Evolutionary conservation across 2,797 vertebrate genomes (phyloP).

Genomic region (Poecilia wingei): DNA sequence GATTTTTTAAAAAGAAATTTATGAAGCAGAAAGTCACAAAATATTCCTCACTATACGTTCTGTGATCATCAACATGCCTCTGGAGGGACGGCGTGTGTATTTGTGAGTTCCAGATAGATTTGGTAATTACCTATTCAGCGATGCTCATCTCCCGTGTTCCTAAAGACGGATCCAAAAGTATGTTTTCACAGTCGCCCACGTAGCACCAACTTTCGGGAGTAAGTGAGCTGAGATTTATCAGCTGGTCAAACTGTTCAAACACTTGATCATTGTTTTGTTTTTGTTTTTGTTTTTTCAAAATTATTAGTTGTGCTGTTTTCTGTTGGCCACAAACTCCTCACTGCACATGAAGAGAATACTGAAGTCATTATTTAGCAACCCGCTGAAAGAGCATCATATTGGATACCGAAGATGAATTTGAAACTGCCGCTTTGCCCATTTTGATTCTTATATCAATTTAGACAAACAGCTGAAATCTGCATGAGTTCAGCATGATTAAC

Average conservation of each 20-base stretch:
- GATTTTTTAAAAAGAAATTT: slow-evolving; percentile 42
- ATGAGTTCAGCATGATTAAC: neutral
- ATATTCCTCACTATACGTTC: slow-evolving; percentile 63
- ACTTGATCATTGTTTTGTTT: slow-evolving; percentile 68
- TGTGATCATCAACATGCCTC: slow-evolving; percentile 36
- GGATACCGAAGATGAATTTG: slow-evolving; percentile 37
- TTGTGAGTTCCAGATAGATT: slow-evolving; percentile 10
- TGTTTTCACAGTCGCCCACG: slow-evolving; percentile 46
- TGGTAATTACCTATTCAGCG: slow-evolving; percentile 29
- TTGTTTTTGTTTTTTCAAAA: slow-evolving; percentile 71
- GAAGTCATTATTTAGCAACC: slow-evolving; percentile 34
- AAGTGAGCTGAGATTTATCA: slow-evolving; percentile 57
- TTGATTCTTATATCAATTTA: slow-evolving; percentile 17
- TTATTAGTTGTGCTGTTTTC: slow-evolving; percentile 29
- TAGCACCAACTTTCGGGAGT: neutral
- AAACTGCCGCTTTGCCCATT: neutral
- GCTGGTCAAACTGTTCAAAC: slow-evolving; percentile 61
- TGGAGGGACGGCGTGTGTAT: slow-evolving; percentile 4
- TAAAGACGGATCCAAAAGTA: slow-evolving; percentile 39
- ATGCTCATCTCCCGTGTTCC: slow-evolving; percentile 32
- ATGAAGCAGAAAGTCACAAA: slow-evolving; percentile 58
- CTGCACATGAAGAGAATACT: slow-evolving; percentile 4
- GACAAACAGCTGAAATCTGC: neutral
- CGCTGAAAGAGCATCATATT: slow-evolving; percentile 50
- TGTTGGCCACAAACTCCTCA: slow-evolving; percentile 28